Evolutionary conservation across 2,888 invertebrate genomes (phyloP).

Genomic region (Danaus chrysippus): DNA sequence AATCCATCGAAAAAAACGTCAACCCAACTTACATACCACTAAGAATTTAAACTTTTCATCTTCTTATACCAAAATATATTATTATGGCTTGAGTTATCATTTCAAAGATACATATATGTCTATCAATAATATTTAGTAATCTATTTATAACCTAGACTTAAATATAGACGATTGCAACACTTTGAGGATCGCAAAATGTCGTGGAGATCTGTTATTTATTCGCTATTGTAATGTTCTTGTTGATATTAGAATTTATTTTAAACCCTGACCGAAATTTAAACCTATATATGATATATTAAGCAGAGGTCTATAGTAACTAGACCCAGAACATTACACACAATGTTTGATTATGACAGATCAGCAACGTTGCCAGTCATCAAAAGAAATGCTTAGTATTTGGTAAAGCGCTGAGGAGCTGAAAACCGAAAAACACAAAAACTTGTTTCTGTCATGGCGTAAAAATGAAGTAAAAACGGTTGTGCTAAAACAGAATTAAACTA

Average conservation of each 20-base stretch:
- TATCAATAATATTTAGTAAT: conserved; percentile 63
- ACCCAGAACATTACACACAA: conserved; percentile 62
- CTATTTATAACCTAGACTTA: conserved; percentile 69
- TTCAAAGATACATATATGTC: conserved; percentile 71
- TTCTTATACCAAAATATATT: conserved; percentile 79
- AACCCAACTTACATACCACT: conserved; percentile 57
- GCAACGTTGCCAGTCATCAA: conserved; percentile 36
- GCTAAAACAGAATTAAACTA: conserved; percentile 60
- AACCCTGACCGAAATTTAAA: conserved; percentile 7
- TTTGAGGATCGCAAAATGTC: conserved; percentile 69
- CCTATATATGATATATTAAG: conserved; percentile 4
- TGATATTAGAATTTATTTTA: conserved; percentile 25
- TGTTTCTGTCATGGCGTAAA: background rate
- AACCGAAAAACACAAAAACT: too few relatives aligned
- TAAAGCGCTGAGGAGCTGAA: conserved; percentile 38
- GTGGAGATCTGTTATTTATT: conserved; percentile 62
- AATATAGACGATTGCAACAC: conserved; percentile 70
- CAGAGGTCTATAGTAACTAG: conserved; percentile 18
- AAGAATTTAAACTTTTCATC: conserved; percentile 57
- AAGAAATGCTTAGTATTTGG: conserved; percentile 54
- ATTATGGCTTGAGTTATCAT: conserved; percentile 76
- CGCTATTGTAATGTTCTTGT: conserved; percentile 57
- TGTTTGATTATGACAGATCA: conserved; percentile 47
- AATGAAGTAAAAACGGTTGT: conserved; percentile 44
- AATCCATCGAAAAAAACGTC: conserved; percentile 41